Base-by-base conservation (phyloP, 2,113 vertebrate genomes). In the Polyodon spathula region DNA sequence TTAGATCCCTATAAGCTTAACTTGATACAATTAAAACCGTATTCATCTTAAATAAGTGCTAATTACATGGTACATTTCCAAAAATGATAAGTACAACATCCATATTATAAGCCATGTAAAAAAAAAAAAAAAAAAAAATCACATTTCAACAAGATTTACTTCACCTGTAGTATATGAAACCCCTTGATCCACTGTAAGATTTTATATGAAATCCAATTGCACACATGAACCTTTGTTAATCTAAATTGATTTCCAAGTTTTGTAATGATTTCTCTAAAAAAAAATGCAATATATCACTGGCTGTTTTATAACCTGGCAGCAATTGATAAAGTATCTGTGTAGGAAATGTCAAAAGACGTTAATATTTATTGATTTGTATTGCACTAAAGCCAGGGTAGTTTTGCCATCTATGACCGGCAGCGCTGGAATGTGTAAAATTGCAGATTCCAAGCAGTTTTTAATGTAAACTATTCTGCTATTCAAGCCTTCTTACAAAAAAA, bases 291-390 rank as follows among this genome's bases (percentile, higher is more conserved):
- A 74, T 68, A 77, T 79, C 76, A 73, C 74, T 69, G 77, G 64
- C 73, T 75, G 56, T 77, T 83, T 76, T 77, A 42, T 81, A 73
- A 80, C 75, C 73, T 83, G 84, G 79, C 77, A 83, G 78, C 61
- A 0, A 69, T 59, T 82, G 83, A 83, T 83, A 80, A 82, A 84
- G 77, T 75, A 66, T 78, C 78, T 3, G 43, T 75, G 75, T 76
- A 78, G 78, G 65, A 73, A 77, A 81, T 83, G 79, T 81, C 82
- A 80, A 79, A 75, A 83, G 85, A 86, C 84, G 85, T 86, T 87
- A 86, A 86, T 85, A 87, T 84, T 82, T 83, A 86, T 85, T 84
- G 81, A 86, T 82, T 84, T 76, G 83, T 78, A 72, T 80, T 79
- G 76, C 1, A 69, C 77, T 81, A 71, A 77, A 80, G 69, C 76